Base-by-base conservation (phyloP, 1,140 invertebrate species). In the Drosophila nannoptera region DNA sequence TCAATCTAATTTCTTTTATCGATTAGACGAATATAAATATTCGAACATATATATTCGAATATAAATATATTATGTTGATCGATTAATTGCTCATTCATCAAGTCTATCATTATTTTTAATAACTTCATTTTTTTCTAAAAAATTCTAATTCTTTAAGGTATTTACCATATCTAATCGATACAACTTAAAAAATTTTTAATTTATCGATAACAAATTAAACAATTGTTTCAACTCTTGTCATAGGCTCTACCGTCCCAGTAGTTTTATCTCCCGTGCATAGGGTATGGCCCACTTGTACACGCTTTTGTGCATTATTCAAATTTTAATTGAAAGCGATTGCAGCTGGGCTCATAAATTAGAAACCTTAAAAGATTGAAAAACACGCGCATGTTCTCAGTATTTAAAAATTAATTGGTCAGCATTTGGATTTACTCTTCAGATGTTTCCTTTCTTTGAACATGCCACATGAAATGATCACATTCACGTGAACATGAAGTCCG, bases 321-420 rank as follows among this genome's bases (percentile, higher is more conserved):
- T 22, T 22, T 22, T 69, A 69, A 65, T 35, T 69, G 61, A 64
- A 64, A 31, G 38, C 45, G 46, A 58, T 58, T 22, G 38, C 46
- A 50, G 40, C 52, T 58, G 53, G 11, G 53, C 67, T 46, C 67
- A 69, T 69, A 65, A 69, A 69, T 69, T 65, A 40, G 52, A 65
- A 22, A 22, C n/a, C 45, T 45, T 69, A 65, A 65, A 65, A 65
- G 58, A 14, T 63, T 40, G 7, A 50, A 65, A 53, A 65, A 69
- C 67, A 69, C 52, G 53, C 61, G 67, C 61, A 58, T 43, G 45
- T 58, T 53, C 33, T 22, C 36, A 43, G 49, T 56, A 43, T 69
- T 48, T 49, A 2, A 16, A 46, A 69, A 56, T 64, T 64, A 69
- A 64, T 64, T 64, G 67, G 52, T 56, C 14, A 32, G 46, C 45